phyloP scores from a whole-genome alignment of 2,797 vertebrate species.

The Saxicola maurus region DNA sequence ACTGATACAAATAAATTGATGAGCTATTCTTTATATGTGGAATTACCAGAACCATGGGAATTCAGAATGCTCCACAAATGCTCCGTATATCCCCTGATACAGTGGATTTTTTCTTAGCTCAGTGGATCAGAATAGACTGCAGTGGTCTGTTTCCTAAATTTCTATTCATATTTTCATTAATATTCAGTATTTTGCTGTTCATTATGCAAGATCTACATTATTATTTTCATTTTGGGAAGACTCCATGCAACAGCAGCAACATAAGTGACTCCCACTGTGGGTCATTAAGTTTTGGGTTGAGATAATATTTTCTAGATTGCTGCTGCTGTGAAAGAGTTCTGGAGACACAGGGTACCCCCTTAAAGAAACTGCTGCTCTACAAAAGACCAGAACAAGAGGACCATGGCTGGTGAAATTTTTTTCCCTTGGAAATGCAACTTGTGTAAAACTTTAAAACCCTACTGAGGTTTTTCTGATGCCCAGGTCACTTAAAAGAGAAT shows the following conservation, averaged over 20 bases:
- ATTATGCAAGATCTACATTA: background rate
- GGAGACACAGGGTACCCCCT: background rate
- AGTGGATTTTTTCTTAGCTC: background rate
- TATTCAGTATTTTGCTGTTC: slow-evolving; percentile 13
- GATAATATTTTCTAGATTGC: background rate
- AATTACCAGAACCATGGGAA: background rate
- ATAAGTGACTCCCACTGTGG: background rate
- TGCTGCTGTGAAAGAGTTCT: background rate
- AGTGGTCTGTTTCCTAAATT: background rate
- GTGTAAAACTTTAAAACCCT: background rate
- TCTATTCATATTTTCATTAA: slow-evolving; percentile 14
- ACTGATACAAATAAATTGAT: background rate
- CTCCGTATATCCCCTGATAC: background rate
- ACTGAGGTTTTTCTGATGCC: background rate
- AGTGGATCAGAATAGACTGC: background rate
- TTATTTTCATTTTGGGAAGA: slow-evolving; percentile 13
- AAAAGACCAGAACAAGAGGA: background rate
- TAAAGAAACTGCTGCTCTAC: background rate
- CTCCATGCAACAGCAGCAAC: background rate
- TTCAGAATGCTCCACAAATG: background rate
- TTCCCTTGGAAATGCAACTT: background rate
- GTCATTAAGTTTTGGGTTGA: slow-evolving; percentile 36
- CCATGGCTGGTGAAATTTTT: background rate
- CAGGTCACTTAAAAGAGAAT: background rate
- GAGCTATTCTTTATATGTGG: background rate